Evolutionary conservation across 2,113 vertebrate species (phyloP).

Genomic region (Rallus limicola): DNA sequence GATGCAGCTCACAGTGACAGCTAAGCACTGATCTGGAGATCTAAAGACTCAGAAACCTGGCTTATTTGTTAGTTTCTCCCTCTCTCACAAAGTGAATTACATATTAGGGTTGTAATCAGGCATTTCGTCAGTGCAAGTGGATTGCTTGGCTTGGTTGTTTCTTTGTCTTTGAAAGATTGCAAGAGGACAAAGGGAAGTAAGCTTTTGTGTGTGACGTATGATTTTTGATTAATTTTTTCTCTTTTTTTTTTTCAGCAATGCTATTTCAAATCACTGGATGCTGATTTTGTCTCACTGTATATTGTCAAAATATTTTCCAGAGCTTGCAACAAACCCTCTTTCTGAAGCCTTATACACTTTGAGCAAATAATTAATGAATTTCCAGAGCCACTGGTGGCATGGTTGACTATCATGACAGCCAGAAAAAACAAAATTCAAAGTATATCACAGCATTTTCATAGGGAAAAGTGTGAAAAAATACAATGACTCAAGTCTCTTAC

Average conservation of each 20-base stretch:
- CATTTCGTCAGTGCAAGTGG: neutral
- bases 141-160: neutral
- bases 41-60: slow-evolving; percentile 7
- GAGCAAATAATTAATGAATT: neutral
- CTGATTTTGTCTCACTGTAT: neutral
- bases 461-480: neutral
- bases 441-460: neutral
- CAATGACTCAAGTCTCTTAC: neutral
- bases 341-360: neutral
- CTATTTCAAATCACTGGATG: neutral
- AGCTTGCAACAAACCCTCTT: neutral
- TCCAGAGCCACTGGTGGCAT: neutral
- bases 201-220: neutral
- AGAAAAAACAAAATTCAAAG: neutral
- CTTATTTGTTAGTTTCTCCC: neutral
- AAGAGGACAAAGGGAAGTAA: neutral
- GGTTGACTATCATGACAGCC: neutral
- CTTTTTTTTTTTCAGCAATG: neutral
- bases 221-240: neutral
- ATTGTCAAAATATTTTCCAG: neutral
- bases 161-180: neutral
- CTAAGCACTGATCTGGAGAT: slow-evolving; percentile 19
- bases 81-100: slow-evolving; percentile 38
- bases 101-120: slow-evolving; percentile 23
- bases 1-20: slow-evolving; percentile 50